Percentiles rank a stretch among this genome's conserved stretches.
These are phyloP conservation scores for Salpingus planirostris DNA, from an alignment of 2,888 invertebrate species.

Conservation along the genomic window DNA sequence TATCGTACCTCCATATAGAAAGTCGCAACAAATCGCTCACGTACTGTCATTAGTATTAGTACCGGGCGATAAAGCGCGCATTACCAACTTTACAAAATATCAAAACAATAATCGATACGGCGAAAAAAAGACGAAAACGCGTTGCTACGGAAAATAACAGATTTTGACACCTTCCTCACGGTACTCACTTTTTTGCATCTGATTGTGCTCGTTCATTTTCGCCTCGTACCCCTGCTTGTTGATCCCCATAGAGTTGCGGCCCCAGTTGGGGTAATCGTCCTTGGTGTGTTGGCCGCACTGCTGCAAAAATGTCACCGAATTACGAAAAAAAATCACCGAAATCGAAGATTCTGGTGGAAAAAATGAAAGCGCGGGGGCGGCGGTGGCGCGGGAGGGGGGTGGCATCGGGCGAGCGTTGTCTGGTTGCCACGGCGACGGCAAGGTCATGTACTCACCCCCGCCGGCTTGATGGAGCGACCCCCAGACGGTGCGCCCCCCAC, in stretches of 20 bases:
- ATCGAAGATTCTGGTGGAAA: constrained; percentile 1
- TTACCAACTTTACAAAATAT: too few species aligned
- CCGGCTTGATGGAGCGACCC: constrained; percentile 13
- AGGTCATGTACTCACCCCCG: constrained; percentile 35
- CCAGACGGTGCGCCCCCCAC: constrained; percentile 25
- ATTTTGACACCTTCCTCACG: too few species aligned
- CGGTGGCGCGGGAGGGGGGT: constrained; percentile 4
- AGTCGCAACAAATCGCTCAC: too few species aligned
- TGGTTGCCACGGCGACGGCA: constrained; percentile 40
- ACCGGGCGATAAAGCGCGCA: too few species aligned
- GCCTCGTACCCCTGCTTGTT: constrained; percentile 48
- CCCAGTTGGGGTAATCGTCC: constrained; percentile 47
- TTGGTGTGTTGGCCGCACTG: constrained; percentile 47
- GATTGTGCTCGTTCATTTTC: constrained; percentile 46
- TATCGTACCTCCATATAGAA: too few species aligned
- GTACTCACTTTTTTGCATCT: constrained; percentile 41
- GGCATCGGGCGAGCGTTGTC: constrained; percentile 35
- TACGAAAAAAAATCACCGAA: background rate
- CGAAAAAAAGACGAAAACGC: too few species aligned
- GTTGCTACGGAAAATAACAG: too few species aligned
- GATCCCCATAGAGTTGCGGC: constrained; percentile 44
- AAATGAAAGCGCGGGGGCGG: constrained; percentile 6
- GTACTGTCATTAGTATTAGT: too few species aligned
- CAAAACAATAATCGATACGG: too few species aligned
- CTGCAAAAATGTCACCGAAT: constrained; percentile 34